Evolutionary conservation across 2,113 vertebrate genomes (phyloP).

Genomic region (Aptenodytes patagonicus): DNA sequence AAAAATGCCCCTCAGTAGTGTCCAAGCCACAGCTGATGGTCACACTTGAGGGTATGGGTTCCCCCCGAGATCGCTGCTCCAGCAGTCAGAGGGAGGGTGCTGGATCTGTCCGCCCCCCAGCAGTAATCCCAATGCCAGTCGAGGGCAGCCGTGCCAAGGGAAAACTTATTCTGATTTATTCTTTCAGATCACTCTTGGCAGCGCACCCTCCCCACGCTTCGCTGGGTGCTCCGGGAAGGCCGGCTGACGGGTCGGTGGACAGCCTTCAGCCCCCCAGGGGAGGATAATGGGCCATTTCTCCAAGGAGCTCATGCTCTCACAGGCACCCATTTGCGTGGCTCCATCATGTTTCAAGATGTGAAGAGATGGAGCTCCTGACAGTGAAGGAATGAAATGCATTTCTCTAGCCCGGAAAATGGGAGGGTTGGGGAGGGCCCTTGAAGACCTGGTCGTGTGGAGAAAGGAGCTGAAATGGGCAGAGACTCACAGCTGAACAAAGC

Average conservation of each 20-base stretch:
- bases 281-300: not conserved
- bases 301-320: not conserved
- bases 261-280: not conserved
- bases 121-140: fast-evolving
- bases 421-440: not conserved
- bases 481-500: not conserved
- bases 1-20: not conserved
- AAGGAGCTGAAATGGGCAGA: not conserved
- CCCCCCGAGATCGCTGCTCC: not conserved
- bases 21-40: not conserved
- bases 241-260: fast-evolving
- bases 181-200: not conserved
- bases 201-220: fast-evolving
- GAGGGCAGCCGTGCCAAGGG: fast-evolving
- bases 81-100: not conserved
- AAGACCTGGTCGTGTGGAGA: not conserved
- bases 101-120: not conserved
- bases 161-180: not conserved
- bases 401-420: not conserved
- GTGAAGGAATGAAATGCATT: not conserved
- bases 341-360: not conserved
- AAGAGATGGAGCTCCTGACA: not conserved
- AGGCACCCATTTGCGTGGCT: not conserved
- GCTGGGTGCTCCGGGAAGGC: not conserved
- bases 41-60: not conserved